phyloP scores from a whole-genome alignment of 2,113 vertebrate genomes.

The Guaruba guarouba region DNA sequence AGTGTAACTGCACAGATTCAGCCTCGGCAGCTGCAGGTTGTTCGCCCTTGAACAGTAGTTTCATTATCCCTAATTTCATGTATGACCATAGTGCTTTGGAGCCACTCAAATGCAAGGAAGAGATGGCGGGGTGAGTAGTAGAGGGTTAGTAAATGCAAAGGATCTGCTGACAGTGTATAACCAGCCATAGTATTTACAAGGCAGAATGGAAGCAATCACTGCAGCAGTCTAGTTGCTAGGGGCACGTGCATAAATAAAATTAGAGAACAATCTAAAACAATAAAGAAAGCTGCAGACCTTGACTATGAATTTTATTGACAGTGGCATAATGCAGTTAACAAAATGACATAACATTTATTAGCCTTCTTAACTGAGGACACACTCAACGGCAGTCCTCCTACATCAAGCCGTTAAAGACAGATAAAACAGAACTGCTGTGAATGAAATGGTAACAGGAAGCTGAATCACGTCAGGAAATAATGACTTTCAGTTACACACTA shows the following conservation, averaged over 20 bases:
- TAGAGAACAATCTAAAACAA: conserved; percentile 30
- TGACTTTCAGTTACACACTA: not conserved
- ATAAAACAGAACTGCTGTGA: not conserved
- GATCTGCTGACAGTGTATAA: not conserved
- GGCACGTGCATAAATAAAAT: not conserved
- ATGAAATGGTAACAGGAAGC: not conserved
- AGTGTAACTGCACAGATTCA: not conserved
- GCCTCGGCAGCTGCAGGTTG: not conserved
- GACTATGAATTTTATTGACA: conserved; percentile 14
- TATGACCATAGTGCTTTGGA: not conserved
- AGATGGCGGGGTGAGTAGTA: fast-evolving
- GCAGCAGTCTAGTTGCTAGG: not conserved
- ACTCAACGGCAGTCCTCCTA: conserved; percentile 11
- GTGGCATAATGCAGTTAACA: conserved; percentile 19
- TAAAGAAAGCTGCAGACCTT: not conserved
- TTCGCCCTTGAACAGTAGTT: not conserved
- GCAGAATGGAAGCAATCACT: not conserved
- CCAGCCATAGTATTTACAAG: not conserved
- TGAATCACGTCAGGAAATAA: not conserved
- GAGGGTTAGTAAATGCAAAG: not conserved
- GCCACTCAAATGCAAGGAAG: not conserved
- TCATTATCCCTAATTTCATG: not conserved
- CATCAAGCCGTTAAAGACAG: not conserved
- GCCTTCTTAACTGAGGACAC: not conserved
- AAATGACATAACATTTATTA: conserved; percentile 6